Base-by-base conservation (phyloP, 2,888 invertebrate genomes). In the Elgonia sp. region DNA sequence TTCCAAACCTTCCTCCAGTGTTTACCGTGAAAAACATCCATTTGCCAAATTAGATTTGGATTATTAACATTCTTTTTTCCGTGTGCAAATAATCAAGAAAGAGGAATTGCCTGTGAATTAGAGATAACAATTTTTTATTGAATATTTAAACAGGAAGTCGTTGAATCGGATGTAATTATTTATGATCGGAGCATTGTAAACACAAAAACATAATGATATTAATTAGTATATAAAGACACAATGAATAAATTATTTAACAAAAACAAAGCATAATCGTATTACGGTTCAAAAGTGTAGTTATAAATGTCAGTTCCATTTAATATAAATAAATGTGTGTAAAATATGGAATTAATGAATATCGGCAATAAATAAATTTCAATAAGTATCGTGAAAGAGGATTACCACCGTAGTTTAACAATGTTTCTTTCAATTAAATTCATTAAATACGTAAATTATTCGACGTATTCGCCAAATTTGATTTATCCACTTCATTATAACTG, bases 41-140 rank as follows among this genome's bases (percentile, higher is more conserved):
- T 81, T 77, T 77, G 21, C 40, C 18, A 79, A 79, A 80, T 80
- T 80, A 42, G 29, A 70, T 80, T 69, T 70, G 21, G 40, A 40
- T 60, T 70, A 55, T 57, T 80, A 37, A 69, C 40, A 67, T 29
- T 76, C 50, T 60, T 76, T 62, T 76, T 39, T 42, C 40, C 37
- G 29, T 21, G 53, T 21, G 29, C n/a, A 53, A 37, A 70, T 39
- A 70, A 70, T 70, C 16, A 37, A 70, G 37, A 53, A 50, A n/a
- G 70, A 53, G 29, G 9, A 7, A 10, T 21, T 29, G 8, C 21
- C 29, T 14, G 29, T 7, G n/a, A 16, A 53, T 18, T 53, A n/a
- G 18, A 53, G n/a, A 53, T 53, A n/a, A 3, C n/a, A 16, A 53
- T 53, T n/a, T 53, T 53, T 7, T 16, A 53, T 53, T n/a, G 18